phyloP scores from a whole-genome alignment of 2,888 invertebrate species.

The Choristoneura rosaceana region DNA sequence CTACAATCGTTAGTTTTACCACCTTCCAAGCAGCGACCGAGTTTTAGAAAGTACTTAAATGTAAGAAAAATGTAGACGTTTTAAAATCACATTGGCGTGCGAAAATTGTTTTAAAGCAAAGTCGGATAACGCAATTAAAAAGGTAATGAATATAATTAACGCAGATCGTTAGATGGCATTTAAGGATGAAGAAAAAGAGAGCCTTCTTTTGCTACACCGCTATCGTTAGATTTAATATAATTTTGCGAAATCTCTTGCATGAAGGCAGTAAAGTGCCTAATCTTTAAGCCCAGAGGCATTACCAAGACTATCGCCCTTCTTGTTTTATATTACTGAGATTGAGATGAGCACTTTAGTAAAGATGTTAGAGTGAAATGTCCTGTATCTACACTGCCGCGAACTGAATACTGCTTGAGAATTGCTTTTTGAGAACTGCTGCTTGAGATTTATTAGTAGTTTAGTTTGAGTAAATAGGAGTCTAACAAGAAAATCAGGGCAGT shows the following conservation, averaged over 20 bases:
- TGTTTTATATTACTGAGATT: slow-evolving; percentile 2
- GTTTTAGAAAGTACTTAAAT: too few species aligned
- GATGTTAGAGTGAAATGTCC: neutral
- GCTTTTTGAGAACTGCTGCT: too few species aligned
- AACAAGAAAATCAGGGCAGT: too few species aligned
- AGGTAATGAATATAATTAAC: slow-evolving; percentile 33
- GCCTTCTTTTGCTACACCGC: slow-evolving; percentile 9
- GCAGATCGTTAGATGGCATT: slow-evolving; percentile 33
- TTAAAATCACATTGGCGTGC: slow-evolving; percentile 8
- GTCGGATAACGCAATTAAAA: slow-evolving; percentile 30
- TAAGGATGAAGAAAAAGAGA: slow-evolving; percentile 21
- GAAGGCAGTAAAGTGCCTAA: neutral
- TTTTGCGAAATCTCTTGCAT: slow-evolving; percentile 9
- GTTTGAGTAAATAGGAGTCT: too few species aligned
- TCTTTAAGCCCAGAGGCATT: neutral
- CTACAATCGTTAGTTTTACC: too few species aligned
- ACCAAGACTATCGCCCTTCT: neutral
- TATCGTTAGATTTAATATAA: slow-evolving; percentile 8
- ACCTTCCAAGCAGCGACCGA: too few species aligned
- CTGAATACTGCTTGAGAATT: too few species aligned
- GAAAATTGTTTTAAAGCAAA: slow-evolving; percentile 22
- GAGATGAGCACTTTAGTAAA: neutral
- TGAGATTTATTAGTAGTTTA: too few species aligned
- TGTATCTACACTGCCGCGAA: too few species aligned
- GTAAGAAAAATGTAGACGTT: neutral